phyloP scores from a whole-genome alignment of 2,113 vertebrate genomes.

The Halcyon malimbica region DNA sequence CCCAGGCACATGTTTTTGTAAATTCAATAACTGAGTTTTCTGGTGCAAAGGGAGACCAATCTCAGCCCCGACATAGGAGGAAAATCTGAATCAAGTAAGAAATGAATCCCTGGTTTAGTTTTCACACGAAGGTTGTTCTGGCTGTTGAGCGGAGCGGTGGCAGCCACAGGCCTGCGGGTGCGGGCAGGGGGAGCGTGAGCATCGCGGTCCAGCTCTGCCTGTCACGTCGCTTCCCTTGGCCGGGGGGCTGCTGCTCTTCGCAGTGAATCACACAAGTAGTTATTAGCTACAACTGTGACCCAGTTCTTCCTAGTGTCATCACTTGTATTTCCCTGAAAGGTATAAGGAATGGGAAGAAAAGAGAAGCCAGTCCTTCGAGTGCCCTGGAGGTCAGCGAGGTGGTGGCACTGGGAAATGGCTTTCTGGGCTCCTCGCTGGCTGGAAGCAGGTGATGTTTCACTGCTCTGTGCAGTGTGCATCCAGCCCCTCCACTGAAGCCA shows the following conservation, averaged over 20 bases:
- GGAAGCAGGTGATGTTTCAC: accelerated
- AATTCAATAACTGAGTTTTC: not conserved
- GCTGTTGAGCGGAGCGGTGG: not conserved
- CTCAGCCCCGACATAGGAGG: not conserved
- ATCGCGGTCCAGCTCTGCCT: not conserved
- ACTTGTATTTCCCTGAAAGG: not conserved
- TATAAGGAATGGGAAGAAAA: not conserved
- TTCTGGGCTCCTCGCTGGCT: not conserved
- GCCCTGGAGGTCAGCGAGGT: accelerated
- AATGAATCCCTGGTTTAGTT: not conserved
- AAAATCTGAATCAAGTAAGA: not conserved
- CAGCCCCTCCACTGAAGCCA: accelerated
- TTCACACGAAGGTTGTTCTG: not conserved
- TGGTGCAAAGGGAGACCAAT: not conserved
- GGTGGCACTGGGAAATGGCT: accelerated
- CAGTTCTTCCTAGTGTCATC: not conserved
- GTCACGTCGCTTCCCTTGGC: not conserved
- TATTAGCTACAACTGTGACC: too few relatives aligned
- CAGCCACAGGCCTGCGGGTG: not conserved
- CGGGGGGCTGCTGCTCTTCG: not conserved
- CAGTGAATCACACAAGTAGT: not conserved
- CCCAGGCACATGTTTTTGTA: not conserved
- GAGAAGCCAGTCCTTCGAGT: accelerated
- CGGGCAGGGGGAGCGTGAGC: slow-evolving; percentile 43
- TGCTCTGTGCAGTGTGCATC: accelerated